Conservation (phyloP, 2,113 vertebrate genomes). For the Mungos mungo region DNA sequence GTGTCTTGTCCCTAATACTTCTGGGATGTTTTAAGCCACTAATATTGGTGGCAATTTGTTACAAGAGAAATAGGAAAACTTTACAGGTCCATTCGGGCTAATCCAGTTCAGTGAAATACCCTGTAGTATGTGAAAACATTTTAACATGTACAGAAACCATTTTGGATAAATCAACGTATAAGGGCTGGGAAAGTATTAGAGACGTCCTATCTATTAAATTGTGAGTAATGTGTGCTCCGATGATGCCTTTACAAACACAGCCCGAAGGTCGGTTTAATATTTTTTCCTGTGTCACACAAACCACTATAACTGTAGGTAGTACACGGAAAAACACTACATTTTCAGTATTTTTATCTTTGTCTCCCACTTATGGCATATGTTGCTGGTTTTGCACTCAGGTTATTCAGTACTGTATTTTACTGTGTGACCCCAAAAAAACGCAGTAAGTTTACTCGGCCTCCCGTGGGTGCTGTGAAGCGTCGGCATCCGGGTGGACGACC, state of each 20-base stretch:
- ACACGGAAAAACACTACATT: too few species aligned
- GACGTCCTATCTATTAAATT: not conserved
- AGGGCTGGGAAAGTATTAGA: too few species aligned
- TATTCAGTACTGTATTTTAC: not conserved
- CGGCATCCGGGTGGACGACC: not conserved
- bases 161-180: not conserved
- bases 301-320: not conserved
- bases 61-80: not conserved
- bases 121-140: not conserved
- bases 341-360: too few species aligned
- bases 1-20: not conserved
- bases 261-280: not conserved
- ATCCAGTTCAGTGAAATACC: not conserved
- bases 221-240: too few species aligned
- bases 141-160: not conserved
- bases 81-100: not conserved
- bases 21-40: not conserved
- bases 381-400: not conserved
- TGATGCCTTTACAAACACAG: not conserved
- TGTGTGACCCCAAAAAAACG: not conserved
- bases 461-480: not conserved
- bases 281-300: not conserved
- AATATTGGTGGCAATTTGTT: not conserved
- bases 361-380: not conserved
- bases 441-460: not conserved